Conservation (phyloP, 2,113 vertebrate species). For the Solea solea region DNA sequence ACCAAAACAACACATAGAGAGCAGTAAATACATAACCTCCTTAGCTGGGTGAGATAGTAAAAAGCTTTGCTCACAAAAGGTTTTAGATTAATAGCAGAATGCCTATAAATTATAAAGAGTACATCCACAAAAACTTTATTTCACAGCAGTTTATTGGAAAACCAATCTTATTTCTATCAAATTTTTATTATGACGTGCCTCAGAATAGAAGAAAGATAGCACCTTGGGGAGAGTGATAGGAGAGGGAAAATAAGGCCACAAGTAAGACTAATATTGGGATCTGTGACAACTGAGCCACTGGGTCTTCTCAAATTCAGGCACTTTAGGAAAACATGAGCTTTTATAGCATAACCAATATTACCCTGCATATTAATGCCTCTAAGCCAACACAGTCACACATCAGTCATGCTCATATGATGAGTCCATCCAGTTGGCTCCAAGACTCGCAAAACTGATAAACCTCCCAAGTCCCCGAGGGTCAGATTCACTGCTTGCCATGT, state of each 20-base stretch:
- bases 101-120: not conserved
- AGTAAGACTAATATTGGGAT: not conserved
- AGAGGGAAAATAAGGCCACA: not conserved
- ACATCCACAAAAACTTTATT: not conserved
- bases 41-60: no score
- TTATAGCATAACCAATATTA: not conserved
- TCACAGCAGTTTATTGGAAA: not conserved
- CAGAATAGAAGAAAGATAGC: not conserved
- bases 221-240: not conserved
- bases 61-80: no score
- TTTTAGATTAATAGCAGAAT: not conserved
- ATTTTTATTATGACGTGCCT: not conserved
- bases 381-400: slow-evolving; percentile 9
- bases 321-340: not conserved
- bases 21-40: no score
- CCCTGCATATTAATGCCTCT: not conserved
- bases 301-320: slow-evolving; percentile 1
- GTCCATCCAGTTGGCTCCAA: not conserved
- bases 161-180: not conserved
- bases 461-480: slow-evolving; percentile 27
- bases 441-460: slow-evolving; percentile 6
- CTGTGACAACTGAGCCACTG: not conserved
- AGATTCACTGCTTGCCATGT: slow-evolving; percentile 39
- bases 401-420: slow-evolving; percentile 15
- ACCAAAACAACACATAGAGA: no score